These are phyloP conservation scores for Cephus sareptanus DNA, from an alignment of 2,888 invertebrate genomes.

Conservation along the genomic window DNA sequence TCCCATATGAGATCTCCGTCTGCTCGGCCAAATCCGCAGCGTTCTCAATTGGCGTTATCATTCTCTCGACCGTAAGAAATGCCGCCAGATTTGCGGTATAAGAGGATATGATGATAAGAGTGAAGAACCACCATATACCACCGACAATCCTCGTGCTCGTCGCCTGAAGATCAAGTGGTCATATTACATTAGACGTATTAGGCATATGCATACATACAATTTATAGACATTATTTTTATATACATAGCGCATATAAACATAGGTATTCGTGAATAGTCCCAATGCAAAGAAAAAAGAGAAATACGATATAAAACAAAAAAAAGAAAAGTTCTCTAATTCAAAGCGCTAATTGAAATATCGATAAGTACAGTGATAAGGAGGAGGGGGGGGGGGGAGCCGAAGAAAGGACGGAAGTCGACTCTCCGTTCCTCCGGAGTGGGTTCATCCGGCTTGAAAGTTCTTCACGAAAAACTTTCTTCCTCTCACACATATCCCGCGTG, in stretches of 20 bases:
- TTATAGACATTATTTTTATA: background rate
- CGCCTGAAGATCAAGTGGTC: slow-evolving; percentile 70
- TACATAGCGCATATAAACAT: background rate
- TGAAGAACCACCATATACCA: slow-evolving; percentile 99
- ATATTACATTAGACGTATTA: background rate
- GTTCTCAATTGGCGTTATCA: slow-evolving; percentile 94
- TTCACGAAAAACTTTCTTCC: background rate
- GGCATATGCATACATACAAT: no score
- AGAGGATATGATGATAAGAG: slow-evolving; percentile 96
- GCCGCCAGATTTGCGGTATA: slow-evolving; percentile 99
- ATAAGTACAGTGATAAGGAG: background rate
- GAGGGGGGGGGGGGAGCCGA: background rate
- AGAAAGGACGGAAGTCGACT: background rate
- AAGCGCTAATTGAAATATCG: background rate
- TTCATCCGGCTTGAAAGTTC: background rate
- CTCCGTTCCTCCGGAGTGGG: background rate
- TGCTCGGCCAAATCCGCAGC: slow-evolving; percentile 96
- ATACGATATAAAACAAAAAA: background rate
- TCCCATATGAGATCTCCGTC: slow-evolving; percentile 93
- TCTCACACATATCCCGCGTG: background rate
- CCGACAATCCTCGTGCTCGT: slow-evolving; percentile 95
- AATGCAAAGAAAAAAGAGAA: background rate
- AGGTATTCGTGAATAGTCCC: background rate
- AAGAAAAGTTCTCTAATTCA: background rate
- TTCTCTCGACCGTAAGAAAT: slow-evolving; percentile 96